Evolutionary conservation across 2,797 vertebrate species (phyloP).

Genomic region (Rhadinocentrus ornatus): DNA sequence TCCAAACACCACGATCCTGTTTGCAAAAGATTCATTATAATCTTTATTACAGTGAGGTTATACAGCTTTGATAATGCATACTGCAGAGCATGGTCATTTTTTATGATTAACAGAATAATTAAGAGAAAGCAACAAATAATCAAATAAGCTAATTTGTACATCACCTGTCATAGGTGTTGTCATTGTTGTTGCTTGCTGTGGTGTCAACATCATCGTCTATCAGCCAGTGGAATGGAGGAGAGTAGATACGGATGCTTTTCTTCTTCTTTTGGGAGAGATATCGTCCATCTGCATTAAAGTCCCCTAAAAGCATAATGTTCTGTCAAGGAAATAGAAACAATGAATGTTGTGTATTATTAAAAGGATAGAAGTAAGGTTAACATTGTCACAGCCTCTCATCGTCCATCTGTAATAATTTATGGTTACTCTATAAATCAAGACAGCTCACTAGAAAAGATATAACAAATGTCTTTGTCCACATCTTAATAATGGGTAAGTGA

Average conservation of each 20-base stretch:
- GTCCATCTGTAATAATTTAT: too few species aligned
- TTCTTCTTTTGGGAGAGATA: constrained; percentile 68
- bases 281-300: constrained; percentile 75
- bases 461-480: too few species aligned
- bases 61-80: not conserved
- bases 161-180: constrained; percentile 78
- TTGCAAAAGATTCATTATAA: not conserved
- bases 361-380: not conserved
- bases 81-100: too few species aligned
- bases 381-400: not conserved
- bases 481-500: too few species aligned
- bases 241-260: constrained; percentile 58
- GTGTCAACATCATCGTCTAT: constrained; percentile 74
- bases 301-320: constrained; percentile 77
- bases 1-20: constrained; percentile 80
- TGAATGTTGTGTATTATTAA: too few species aligned
- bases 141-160: too few species aligned
- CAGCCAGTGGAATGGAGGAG: constrained; percentile 67
- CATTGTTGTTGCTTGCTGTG: constrained; percentile 57
- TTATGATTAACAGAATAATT: too few species aligned
- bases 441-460: too few species aligned
- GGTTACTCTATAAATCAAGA: too few species aligned
- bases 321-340: constrained; percentile 22
- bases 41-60: not conserved
- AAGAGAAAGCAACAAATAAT: too few species aligned